Base-by-base conservation (phyloP, 2,888 invertebrate genomes). In the Drosophila rellima region DNA sequence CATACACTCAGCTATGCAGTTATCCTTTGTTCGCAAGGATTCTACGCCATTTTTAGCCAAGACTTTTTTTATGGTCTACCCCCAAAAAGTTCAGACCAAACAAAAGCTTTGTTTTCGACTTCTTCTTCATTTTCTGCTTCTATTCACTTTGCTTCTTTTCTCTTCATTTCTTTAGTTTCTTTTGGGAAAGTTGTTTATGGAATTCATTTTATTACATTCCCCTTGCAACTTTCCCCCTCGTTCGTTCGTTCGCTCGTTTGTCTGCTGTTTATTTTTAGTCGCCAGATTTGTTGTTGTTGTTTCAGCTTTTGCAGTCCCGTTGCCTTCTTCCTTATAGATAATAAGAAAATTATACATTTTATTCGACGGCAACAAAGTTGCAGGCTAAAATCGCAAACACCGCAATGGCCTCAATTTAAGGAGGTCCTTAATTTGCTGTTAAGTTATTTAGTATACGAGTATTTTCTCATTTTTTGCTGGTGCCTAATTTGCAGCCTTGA, bases 311-410 rank as follows among this genome's bases (percentile, higher is more conserved):
- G 61, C 71, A 64, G 77, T 83, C 65, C 75, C 71, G 76, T 79
- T 75, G 74, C 31, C 75, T 74, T 73, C 77, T 72, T 71, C 70
- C 74, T 70, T 75, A 73, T 84, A 88, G 87, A 87, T 87, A 87
- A 87, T 87, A 87, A 88, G 87, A 87, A 87, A 87, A 87, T 87
- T 87, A 87, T 87, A 87, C 89, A 87, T 87, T 84, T 87, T 87
- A 87, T 88, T 78, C 73, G 45, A 55, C 67, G 45, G 56, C 56
- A 52, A 50, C 59, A n/a, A n/a, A n/a, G 72, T 68, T 68, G 75
- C 68, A 55, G 66, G 48, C 72, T 57, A 77, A 63, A 75, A 72
- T 84, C 81, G 90, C 90, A 90, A 80, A 67, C 76, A 73, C 88
- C 82, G 90, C 90, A 90, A 80, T 90, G 89, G 80, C 87, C 85